phyloP scores from a whole-genome alignment of 2,113 vertebrate species.

The Stercorarius parasiticus region DNA sequence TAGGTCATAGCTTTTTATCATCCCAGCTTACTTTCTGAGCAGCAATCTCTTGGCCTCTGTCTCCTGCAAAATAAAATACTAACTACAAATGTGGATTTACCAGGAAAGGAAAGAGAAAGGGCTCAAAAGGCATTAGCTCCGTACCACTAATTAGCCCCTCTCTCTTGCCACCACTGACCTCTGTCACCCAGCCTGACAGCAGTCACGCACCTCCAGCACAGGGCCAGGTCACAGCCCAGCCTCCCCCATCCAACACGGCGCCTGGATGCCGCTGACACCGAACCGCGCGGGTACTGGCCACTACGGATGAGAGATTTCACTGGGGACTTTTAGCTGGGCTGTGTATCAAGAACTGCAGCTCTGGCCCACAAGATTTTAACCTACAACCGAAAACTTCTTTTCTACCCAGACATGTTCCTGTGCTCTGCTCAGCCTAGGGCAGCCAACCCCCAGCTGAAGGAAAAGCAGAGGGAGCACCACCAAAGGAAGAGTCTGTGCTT shows the following conservation, averaged over 20 bases:
- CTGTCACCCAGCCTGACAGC: background rate
- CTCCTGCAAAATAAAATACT: background rate
- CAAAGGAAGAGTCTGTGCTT: background rate
- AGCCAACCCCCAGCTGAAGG: background rate
- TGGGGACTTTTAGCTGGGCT: background rate
- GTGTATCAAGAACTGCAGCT: background rate
- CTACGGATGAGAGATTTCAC: background rate
- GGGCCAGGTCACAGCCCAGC: fast-evolving
- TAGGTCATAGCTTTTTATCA: background rate
- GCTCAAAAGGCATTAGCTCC: background rate
- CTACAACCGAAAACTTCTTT: fast-evolving
- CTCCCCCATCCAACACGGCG: fast-evolving
- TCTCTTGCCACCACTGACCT: background rate
- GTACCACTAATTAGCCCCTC: background rate
- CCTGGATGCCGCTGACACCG: background rate
- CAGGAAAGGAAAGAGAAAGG: background rate
- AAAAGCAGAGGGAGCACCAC: background rate
- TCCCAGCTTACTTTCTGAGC: background rate
- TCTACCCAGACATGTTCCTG: background rate
- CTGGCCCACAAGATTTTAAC: background rate
- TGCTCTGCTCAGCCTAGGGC: background rate
- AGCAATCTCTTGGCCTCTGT: background rate
- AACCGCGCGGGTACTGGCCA: fast-evolving
- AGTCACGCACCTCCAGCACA: background rate
- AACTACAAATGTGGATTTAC: background rate